Conservation (phyloP, 2,888 invertebrate genomes). For the Dorcus parallelipipedus region DNA sequence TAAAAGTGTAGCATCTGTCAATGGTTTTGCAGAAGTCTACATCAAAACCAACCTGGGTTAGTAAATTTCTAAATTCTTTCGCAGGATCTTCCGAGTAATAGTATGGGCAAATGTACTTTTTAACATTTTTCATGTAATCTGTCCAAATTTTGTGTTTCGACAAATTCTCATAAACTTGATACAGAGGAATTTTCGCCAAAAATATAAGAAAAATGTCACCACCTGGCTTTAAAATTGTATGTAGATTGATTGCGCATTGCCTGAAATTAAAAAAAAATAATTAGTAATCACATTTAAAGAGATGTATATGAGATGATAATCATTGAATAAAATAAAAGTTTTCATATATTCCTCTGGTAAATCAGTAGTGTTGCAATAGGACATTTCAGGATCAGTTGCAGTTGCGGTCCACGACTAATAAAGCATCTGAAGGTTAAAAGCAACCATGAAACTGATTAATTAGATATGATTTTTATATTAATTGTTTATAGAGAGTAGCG, state of each 20-base stretch:
- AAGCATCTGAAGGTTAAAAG: no score
- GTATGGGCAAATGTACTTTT: constrained; percentile 65
- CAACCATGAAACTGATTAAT: no score
- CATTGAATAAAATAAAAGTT: no score
- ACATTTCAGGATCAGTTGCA: no score
- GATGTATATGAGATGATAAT: no score
- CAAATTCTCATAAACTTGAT: constrained; percentile 64
- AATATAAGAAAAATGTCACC: constrained; percentile 70
- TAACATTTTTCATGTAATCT: constrained; percentile 61
- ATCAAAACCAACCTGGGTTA: constrained; percentile 60
- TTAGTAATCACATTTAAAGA: no score
- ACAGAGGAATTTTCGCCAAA: constrained; percentile 66
- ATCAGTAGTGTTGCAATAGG: no score
- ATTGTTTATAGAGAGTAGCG: no score
- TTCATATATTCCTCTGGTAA: no score
- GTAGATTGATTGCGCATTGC: constrained; percentile 62
- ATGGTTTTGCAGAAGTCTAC: constrained; percentile 57
- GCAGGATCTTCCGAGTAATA: constrained; percentile 61
- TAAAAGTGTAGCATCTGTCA: constrained; percentile 57
- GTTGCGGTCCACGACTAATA: no score
- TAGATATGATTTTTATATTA: no score
- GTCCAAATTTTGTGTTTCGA: constrained; percentile 57
- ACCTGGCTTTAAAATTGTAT: constrained; percentile 60
- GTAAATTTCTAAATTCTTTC: constrained; percentile 53
- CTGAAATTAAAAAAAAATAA: constrained; percentile 45